Evolutionary conservation across 2,888 invertebrate species (phyloP), one percentile per base, ranked within the genome.

Genomic region (Bimastos eiseni): DNA sequence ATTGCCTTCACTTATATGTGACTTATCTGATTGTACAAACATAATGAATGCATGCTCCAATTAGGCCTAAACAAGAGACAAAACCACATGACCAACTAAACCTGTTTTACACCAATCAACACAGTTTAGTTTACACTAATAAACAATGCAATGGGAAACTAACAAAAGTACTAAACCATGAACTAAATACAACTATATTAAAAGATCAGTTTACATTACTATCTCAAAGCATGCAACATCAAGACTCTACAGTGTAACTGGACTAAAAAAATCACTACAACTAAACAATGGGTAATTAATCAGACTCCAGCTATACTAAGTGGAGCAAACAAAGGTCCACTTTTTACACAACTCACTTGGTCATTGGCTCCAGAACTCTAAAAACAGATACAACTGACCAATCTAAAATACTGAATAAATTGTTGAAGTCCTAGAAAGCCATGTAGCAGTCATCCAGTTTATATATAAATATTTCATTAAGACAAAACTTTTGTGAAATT

Each of bases 281-380:
- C 5, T 70, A n/a, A 70, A 70, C 8, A 30, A n/a, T n/a, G n/a
- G n/a, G n/a, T n/a, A n/a, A n/a, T n/a, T n/a, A n/a, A n/a, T n/a
- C n/a, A n/a, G n/a, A n/a, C n/a, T n/a, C n/a, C n/a, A n/a, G n/a
- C n/a, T n/a, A n/a, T n/a, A n/a, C n/a, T n/a, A n/a, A n/a, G n/a
- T 70, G 70, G 70, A 21, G 11, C 70, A 70, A 30, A 70, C n/a
- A 5, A 70, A 70, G 70, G 70, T 70, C 70, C 70, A 70, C 30
- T 70, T 70, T 70, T 49, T 70, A n/a, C 70, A 37, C 86, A 86
- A 86, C 86, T 86, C 86, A 86, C 86, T 86, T 86, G 86, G 86
- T 86, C 86, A 86, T 34, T 36, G 34, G 86, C 36, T 86, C 86
- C 86, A 36, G 86, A 86, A 86, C 36, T 15, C 86, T 86, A 86